Percentiles rank a stretch among this genome's conserved stretches.
phyloP scores from a whole-genome alignment of 2,113 vertebrate species.

The Strix uralensis region DNA sequence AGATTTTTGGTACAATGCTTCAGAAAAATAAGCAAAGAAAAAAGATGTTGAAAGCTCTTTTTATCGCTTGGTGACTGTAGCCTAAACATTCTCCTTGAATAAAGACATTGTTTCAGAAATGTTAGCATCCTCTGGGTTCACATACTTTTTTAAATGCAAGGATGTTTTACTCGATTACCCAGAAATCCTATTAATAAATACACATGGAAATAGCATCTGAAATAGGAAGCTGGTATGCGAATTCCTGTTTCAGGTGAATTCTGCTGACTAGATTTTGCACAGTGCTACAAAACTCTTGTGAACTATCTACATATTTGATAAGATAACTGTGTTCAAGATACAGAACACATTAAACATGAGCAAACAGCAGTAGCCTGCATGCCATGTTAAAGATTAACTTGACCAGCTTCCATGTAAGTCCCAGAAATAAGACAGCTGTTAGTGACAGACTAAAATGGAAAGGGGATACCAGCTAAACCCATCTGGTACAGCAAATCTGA shows the following conservation, averaged over 20 bases:
- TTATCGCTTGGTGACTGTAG: not conserved
- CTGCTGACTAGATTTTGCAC: not conserved
- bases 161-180: not conserved
- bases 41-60: not conserved
- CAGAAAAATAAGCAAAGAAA: not conserved
- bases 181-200: not conserved
- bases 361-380: not conserved
- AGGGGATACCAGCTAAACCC: not conserved
- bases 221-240: not conserved
- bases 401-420: not conserved
- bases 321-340: not conserved
- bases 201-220: not conserved
- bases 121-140: not conserved
- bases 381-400: not conserved
- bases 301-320: not conserved
- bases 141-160: not conserved
- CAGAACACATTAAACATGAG: not conserved
- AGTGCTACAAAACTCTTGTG: not conserved
- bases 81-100: not conserved
- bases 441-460: not conserved
- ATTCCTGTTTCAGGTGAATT: not conserved
- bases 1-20: not conserved
- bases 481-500: fast-evolving
- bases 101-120: not conserved
- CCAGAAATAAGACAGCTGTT: not conserved